Evolutionary conservation across 2,113 vertebrate genomes (phyloP).

Genomic region (Bubo scandiacus): DNA sequence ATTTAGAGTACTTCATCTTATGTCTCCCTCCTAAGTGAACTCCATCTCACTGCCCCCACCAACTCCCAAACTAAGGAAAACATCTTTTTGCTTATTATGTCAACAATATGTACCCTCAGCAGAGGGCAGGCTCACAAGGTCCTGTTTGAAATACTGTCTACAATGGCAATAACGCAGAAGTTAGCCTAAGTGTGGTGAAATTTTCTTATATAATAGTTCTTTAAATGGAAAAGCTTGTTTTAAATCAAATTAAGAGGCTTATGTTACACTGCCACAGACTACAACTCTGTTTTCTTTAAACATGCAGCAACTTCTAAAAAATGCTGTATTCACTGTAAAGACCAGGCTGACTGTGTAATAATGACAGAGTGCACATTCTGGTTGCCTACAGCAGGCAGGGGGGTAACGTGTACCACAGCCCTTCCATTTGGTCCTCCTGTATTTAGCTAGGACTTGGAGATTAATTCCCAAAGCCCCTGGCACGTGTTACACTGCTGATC

Average conservation of each 20-base stretch:
- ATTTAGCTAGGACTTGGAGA: conserved; percentile 5
- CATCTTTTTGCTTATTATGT: neutral
- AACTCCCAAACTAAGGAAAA: neutral
- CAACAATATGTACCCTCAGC: neutral
- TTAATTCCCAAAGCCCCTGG: neutral
- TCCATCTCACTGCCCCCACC: neutral
- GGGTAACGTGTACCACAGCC: accelerated
- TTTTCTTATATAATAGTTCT: neutral
- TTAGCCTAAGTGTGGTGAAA: neutral
- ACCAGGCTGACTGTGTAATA: neutral
- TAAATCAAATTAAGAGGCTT: neutral
- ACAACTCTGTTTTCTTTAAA: neutral
- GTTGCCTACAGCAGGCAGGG: neutral
- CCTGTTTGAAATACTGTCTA: neutral
- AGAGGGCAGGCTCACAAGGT: neutral
- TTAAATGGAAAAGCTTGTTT: neutral
- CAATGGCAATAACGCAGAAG: neutral
- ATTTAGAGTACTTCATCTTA: neutral
- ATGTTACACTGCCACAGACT: neutral
- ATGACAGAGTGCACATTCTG: neutral
- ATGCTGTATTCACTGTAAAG: neutral
- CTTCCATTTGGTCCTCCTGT: neutral
- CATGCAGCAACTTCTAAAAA: neutral
- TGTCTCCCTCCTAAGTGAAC: neutral
- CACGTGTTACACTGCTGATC: neutral